A percentile compares a stretch with the other conserved stretches of the same genome.
phyloP scores from a whole-genome alignment of 1,140 invertebrate genomes.

The Lepidurus arcticus region DNA sequence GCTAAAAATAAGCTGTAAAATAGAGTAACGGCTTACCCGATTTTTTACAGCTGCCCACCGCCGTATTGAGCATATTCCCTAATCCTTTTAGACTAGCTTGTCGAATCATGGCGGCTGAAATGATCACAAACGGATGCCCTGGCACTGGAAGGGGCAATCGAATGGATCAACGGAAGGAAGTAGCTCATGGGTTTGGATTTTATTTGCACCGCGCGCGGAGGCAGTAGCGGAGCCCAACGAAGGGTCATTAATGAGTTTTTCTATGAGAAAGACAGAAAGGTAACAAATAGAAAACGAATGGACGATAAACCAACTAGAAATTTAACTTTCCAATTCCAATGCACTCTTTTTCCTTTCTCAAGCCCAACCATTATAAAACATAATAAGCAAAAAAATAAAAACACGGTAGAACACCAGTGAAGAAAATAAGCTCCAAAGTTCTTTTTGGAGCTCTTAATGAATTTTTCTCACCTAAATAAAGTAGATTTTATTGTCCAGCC shows the following conservation, averaged over 20 bases:
- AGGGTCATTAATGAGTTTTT: slow-evolving; percentile 1
- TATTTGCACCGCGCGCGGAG: neutral
- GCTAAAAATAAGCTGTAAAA: neutral
- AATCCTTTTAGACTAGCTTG: slow-evolving; percentile 61
- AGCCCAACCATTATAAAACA: no score
- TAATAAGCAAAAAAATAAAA: no score
- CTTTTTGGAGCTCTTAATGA: no score
- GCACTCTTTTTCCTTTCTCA: no score
- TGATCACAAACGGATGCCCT: slow-evolving; percentile 28
- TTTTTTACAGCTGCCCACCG: slow-evolving; percentile 49
- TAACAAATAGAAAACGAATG: neutral
- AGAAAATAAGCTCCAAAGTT: no score
- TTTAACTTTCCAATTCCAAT: no score
- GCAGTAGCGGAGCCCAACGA: neutral
- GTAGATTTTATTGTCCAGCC: no score
- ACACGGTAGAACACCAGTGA: no score
- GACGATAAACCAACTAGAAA: no score
- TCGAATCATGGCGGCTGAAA: slow-evolving; percentile 52
- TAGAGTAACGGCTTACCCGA: slow-evolving; percentile 34
- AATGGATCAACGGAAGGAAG: slow-evolving; percentile 21
- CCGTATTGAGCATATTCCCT: slow-evolving; percentile 59
- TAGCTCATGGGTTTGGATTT: neutral
- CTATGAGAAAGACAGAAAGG: neutral
- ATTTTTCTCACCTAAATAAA: no score
- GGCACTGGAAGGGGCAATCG: neutral